These are phyloP conservation scores for Tokudaia muenninki DNA, from an alignment of 2,797 vertebrate species.

Conservation along the genomic window DNA sequence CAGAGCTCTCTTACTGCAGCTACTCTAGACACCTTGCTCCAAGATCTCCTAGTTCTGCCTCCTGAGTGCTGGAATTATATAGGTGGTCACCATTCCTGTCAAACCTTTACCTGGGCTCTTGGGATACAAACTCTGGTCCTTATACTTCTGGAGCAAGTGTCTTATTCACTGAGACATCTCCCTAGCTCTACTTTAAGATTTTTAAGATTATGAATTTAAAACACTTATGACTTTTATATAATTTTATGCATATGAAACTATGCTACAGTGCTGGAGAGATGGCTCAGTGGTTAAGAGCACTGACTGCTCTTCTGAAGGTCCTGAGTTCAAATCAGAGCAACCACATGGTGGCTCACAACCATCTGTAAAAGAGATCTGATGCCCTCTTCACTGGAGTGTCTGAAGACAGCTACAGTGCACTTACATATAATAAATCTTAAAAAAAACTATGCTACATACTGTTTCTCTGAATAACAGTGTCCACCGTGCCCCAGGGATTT, in stretches of 20 bases:
- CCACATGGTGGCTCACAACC: no score
- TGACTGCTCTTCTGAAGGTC: no score
- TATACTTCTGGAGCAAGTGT: background rate
- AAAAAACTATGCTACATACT: background rate
- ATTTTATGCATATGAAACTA: background rate
- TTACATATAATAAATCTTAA: no score
- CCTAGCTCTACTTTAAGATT: background rate
- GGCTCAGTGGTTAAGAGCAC: no score
- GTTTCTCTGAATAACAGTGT: background rate
- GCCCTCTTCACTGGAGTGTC: no score
- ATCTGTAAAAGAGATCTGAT: no score
- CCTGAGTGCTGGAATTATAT: background rate
- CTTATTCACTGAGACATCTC: background rate
- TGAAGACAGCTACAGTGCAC: no score
- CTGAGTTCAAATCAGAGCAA: no score
- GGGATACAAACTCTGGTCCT: background rate
- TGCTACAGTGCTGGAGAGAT: background rate
- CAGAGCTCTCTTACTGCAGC: background rate
- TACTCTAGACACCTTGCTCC: background rate
- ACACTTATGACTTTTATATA: slow-evolving; percentile 3
- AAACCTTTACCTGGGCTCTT: background rate
- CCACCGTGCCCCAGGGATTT: background rate
- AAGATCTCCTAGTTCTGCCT: background rate
- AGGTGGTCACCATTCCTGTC: background rate
- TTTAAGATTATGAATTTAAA: slow-evolving; percentile 22